Base-by-base conservation (phyloP, 2,888 invertebrate species). In the Drosophila seclusa region DNA sequence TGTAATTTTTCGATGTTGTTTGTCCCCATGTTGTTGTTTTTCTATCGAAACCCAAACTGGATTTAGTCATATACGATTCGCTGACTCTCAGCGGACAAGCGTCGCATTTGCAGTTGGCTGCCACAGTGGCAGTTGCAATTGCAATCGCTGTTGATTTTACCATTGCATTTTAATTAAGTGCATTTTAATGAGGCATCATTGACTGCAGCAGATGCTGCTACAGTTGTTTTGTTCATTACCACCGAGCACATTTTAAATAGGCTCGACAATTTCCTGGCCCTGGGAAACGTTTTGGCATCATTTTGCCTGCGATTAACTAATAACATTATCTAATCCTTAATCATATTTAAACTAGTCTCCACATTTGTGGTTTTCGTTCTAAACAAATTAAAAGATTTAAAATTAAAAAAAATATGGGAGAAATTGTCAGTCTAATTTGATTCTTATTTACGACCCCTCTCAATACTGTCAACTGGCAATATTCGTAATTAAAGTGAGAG, bases 1-100 rank as follows among this genome's bases (percentile, higher is more conserved):
- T 84, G 82, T 84, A 85, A 89, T 87, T 89, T 84, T 84, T 87
- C 88, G 87, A 76, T 78, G 78, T 68, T 73, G 78, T 67, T 66
- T 62, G 71, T 76, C 38, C 18, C 55, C 65, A 11, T 70, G 69
- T 73, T 84, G 70, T 78, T 68, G 83, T 75, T 76, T 87, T 86
- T 86, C 85, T 88, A 86, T 88, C 82, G 90, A 90, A 86, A 88
- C 88, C 87, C 89, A 86, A 86, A 86, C 85, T 86, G 90, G 85
- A 86, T 89, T 85, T 85, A 73, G 85, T 80, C 83, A 83, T 89
- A 84, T 84, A 82, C 60, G 87, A 77, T 76, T 61, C 69, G 76
- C 72, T 42, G 16, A 42, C 72, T 80, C 80, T 80, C 80, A 64
- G 49, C 53, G 82, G 78, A 77, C 83, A 68, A 59, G 36, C 45